Conservation (phyloP, 2,797 vertebrate species). For the Lophotriccus pileatus region DNA sequence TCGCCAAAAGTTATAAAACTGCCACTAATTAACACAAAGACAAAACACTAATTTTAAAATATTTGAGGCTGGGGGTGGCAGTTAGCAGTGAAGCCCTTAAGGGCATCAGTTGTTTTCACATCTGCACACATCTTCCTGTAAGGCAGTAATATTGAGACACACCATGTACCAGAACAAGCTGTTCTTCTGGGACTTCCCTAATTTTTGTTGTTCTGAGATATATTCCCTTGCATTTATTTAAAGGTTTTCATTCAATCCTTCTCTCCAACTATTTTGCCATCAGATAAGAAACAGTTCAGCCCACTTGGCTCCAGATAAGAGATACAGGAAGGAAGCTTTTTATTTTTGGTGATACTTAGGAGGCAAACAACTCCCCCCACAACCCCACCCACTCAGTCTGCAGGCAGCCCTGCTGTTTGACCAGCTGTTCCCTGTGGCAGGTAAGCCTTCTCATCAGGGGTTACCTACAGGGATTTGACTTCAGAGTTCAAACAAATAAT, state of each 20-base stretch:
- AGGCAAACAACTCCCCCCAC: background rate
- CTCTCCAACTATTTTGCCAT: background rate
- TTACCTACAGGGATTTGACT: background rate
- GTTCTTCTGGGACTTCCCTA: background rate
- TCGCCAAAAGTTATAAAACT: background rate
- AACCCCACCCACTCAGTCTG: background rate
- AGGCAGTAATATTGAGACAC: background rate
- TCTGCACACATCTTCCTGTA: background rate
- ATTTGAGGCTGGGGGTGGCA: background rate
- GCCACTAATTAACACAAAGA: background rate
- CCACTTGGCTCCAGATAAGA: background rate
- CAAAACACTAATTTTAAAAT: fast-evolving
- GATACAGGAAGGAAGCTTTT: background rate
- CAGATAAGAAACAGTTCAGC: background rate
- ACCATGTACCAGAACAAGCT: background rate
- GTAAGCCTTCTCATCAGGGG: background rate
- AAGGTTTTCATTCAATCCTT: background rate
- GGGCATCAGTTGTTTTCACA: background rate
- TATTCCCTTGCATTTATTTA: background rate
- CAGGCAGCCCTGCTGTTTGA: background rate
- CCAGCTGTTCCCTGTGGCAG: background rate
- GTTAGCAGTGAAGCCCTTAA: background rate
- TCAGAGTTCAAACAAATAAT: background rate
- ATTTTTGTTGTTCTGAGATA: background rate
- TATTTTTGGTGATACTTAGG: background rate